These are phyloP conservation scores for Matsumurasca onukii DNA, from an alignment of 1,140 invertebrate genomes.

Conservation along the genomic window DNA sequence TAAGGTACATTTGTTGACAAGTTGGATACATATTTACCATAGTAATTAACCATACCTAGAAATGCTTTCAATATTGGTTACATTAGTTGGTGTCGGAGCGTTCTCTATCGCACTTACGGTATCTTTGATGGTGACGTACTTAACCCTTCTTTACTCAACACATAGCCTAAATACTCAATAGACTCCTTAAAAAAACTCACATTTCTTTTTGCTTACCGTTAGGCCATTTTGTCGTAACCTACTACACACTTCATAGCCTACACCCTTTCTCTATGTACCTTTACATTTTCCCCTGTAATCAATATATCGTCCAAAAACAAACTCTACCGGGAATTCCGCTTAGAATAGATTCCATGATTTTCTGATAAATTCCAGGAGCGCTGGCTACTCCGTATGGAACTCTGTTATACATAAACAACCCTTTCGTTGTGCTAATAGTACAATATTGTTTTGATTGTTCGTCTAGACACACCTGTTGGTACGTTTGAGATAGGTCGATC, in stretches of 20 bases:
- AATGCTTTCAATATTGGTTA: no score
- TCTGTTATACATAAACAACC: conserved; percentile 15
- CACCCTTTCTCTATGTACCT: conserved; percentile 24
- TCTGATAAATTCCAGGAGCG: conserved; percentile 10
- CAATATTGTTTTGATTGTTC: conserved; percentile 13
- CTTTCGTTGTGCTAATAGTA: conserved; percentile 21
- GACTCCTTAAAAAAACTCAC: conserved; percentile 37
- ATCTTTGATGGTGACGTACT: conserved; percentile 38
- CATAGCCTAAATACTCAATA: conserved; percentile 44
- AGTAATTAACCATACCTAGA: conserved; percentile 45
- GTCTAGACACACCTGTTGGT: conserved; percentile 14
- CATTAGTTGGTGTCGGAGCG: conserved; percentile 39
- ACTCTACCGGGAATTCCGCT: conserved; percentile 27
- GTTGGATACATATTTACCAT: conserved; percentile 45
- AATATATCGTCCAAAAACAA: no score
- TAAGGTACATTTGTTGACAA: conserved; percentile 37
- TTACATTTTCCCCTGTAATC: no score
- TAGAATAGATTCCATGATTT: conserved; percentile 37
- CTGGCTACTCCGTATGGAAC: conserved; percentile 16
- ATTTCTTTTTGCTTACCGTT: conserved; percentile 36
- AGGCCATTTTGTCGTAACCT: conserved; percentile 30
- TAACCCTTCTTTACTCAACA: conserved; percentile 43
- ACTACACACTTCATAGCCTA: conserved; percentile 31
- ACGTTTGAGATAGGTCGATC: conserved; percentile 18
- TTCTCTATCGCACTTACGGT: conserved; percentile 42